These are phyloP conservation scores for Melierax canorus DNA, from an alignment of 2,113 vertebrate genomes.

Conservation along the genomic window DNA sequence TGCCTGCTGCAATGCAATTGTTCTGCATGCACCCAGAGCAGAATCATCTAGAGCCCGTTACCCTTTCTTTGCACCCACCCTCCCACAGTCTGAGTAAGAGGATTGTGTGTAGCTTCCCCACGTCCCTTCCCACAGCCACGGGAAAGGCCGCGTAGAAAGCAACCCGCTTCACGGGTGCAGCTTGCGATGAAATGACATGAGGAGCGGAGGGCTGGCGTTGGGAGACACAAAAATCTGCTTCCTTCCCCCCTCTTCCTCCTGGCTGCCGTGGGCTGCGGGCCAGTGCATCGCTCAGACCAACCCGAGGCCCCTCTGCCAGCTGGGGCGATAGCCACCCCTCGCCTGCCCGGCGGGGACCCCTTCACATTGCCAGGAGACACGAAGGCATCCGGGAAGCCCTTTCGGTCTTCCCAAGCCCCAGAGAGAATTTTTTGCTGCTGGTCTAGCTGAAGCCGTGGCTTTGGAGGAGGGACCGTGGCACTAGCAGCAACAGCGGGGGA, in stretches of 20 bases:
- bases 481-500: accelerated
- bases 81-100: neutral
- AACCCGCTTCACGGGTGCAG: accelerated
- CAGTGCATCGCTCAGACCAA: accelerated
- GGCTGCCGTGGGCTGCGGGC: neutral
- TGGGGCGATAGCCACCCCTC: accelerated
- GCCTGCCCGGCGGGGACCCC: neutral
- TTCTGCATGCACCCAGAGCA: neutral
- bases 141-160: neutral
- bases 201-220: accelerated
- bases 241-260: neutral
- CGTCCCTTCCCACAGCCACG: neutral
- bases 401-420: neutral
- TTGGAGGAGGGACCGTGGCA: accelerated
- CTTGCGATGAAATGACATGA: accelerated
- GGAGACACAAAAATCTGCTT: no score
- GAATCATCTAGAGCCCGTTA: neutral
- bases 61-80: neutral
- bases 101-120: no score
- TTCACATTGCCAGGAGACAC: accelerated
- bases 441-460: accelerated
- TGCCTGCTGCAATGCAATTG: neutral
- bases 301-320: neutral
- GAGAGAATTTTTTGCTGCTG: accelerated
- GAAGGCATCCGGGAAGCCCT: neutral